Evolutionary conservation across 2,888 invertebrate genomes (phyloP), one percentile per base, ranked within the genome.

Genomic region (Ormyrus rosae): DNA sequence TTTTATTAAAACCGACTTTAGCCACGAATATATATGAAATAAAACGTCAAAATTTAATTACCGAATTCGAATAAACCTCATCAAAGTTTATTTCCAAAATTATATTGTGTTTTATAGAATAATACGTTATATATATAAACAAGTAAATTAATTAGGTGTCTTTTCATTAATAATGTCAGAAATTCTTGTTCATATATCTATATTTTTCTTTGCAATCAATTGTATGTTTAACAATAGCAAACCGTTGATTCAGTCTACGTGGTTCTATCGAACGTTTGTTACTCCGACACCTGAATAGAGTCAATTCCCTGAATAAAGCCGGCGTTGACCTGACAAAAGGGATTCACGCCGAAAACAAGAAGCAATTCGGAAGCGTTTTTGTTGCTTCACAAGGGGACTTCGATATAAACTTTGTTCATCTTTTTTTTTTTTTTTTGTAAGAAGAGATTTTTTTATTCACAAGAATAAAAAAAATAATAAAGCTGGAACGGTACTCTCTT

Each of bases 241-340:
- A 51, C 56, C 61, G 9, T 72, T 61, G 13, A 72, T 72, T 61
- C 61, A 61, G 56, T n/a, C 61, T 51, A 19, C 61, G 46, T 34
- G 34, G 61, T 11, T 51, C 45, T 45, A 53, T 72, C 48, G 61
- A 71, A 51, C 61, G 71, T 72, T 72, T 72, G 71, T 58, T 61
- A 58, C 45, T 51, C 4, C 70, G 70, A 61, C 6, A 61, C 71
- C 71, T 72, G 61, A 72, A 72, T 61, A 72, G 71, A 72, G 71
- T 72, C 53, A 72, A 72, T 72, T 61, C 71, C 10, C 6, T 45
- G 48, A 72, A 61, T 61, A 8, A 45, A 34, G 34, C 5, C 58
- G 19, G 45, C 48, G 58, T 56, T 46, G 48, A 58, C 67, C 67
- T 8, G 9, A 70, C 58, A 55, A 71, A 60, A 61, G 51, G 51